These are phyloP conservation scores for Sigmodon hispidus DNA, from an alignment of 2,113 vertebrate species.

Conservation along the genomic window DNA sequence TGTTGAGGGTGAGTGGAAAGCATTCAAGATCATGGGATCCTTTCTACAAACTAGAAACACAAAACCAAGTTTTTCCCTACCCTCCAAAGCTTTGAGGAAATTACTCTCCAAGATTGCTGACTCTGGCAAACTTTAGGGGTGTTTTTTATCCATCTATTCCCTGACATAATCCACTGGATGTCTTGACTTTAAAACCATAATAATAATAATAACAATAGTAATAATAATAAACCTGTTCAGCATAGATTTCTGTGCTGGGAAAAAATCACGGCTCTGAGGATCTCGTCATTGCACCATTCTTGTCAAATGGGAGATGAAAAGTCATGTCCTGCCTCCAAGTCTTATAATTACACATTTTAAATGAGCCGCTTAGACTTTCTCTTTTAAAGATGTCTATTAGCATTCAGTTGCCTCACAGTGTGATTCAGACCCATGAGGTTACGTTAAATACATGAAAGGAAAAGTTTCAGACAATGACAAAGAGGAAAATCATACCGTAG, in stretches of 20 bases:
- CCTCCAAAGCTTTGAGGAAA: not conserved
- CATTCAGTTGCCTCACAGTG: conserved; percentile 17
- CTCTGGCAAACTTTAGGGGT: not conserved
- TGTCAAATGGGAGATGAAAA: not conserved
- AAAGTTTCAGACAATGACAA: conserved; percentile 45
- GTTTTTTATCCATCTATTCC: conserved; percentile 33
- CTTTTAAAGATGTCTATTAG: conserved; percentile 55
- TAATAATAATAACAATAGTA: not conserved
- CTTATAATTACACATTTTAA: conserved; percentile 64
- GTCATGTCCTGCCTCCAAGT: conserved; percentile 52
- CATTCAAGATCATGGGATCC: not conserved
- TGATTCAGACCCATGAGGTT: not conserved
- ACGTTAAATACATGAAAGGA: conserved; percentile 42
- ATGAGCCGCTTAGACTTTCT: conserved; percentile 62
- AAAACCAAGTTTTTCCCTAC: not conserved
- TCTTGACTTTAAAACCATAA: not conserved
- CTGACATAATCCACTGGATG: not conserved
- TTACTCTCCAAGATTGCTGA: not conserved
- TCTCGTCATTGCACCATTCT: not conserved
- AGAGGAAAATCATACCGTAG: conserved; percentile 51
- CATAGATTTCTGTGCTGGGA: not conserved
- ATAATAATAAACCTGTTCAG: not conserved
- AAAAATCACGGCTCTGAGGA: not conserved
- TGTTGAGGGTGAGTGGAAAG: not conserved
- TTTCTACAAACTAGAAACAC: not conserved